Base-by-base conservation (phyloP, 2,888 invertebrate genomes). In the Cheiracanthium punctorium region DNA sequence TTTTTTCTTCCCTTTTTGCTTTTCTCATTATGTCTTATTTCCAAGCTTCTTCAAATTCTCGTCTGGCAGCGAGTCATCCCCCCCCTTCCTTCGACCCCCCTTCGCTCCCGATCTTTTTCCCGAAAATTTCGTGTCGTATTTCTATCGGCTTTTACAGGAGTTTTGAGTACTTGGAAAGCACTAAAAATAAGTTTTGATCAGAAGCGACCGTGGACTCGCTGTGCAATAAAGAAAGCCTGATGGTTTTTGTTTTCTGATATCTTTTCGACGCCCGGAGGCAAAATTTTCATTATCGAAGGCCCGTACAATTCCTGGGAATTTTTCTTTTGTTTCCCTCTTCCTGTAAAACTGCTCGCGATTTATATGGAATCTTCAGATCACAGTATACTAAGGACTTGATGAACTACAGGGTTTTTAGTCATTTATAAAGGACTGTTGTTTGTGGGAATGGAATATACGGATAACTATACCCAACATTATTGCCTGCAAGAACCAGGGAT, bases 151-250 rank as follows among this genome's bases (percentile, higher is more conserved):
- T 73, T 58, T 67, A 43, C 79, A 79, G 69, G 79, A 84, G 84
- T 84, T 84, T 84, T 84, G 84, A 84, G 84, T 65, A 79, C 79
- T 84, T 79, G 67, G 79, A 79, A 84, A 79, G 84, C 84, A 84
- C 69, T 84, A 84, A 84, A 84, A 84, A 84, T 84, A 84, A 84
- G 84, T 84, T 84, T 79, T 84, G 84, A 84, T 84, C 84, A 79
- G 79, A 77, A 84, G 77, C 77, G 72, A 8, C 33, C 33, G 33
- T 17, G 20, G 33, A 8, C 4, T 4, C 41, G 67, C 67, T 71
- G 33, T 48, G 84, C 79, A 71, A 82, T 82, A 82, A 82, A 82
- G 82, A 72, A 17, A n/a, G 65, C 43, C 74, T 70, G 82, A 82
- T 82, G 41, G 82, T 70, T 77, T 32, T 79, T 67, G 64, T 67